Conservation (phyloP, 2,113 vertebrate genomes). For the Ailurus styani region DNA sequence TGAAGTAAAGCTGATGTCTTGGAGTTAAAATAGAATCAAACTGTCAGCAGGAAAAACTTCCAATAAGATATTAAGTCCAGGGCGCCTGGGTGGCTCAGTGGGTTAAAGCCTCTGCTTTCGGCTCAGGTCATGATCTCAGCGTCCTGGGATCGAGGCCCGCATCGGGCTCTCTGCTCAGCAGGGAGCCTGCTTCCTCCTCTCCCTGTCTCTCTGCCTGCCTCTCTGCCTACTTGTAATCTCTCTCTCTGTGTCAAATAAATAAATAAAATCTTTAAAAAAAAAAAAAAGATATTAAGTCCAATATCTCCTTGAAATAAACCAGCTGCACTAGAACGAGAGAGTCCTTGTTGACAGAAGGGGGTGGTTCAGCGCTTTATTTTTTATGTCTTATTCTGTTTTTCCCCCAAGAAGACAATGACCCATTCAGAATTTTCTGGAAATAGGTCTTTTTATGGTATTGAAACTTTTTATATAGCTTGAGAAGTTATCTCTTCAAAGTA, state of each 20-base stretch:
- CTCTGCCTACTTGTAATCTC: too few relatives aligned
- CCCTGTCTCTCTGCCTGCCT: too few relatives aligned
- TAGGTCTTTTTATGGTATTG: not conserved
- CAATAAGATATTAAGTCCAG: not conserved
- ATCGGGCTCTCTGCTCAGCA: too few relatives aligned
- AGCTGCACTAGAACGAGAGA: slow-evolving; percentile 9
- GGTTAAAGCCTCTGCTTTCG: too few relatives aligned
- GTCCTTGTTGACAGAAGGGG: not conserved
- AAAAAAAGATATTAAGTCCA: slow-evolving; percentile 8
- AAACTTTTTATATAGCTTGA: slow-evolving; percentile 5
- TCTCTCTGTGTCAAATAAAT: too few relatives aligned
- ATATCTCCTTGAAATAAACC: slow-evolving; percentile 33
- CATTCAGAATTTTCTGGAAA: slow-evolving; percentile 35
- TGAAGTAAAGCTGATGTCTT: not conserved
- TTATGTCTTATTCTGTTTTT: not conserved
- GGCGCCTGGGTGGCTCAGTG: too few relatives aligned
- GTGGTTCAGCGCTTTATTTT: not conserved
- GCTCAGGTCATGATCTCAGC: too few relatives aligned
- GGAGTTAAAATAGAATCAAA: slow-evolving; percentile 26
- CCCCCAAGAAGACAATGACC: not conserved
- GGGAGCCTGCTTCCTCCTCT: too few relatives aligned
- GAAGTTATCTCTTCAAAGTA: slow-evolving; percentile 17
- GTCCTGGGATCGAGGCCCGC: too few relatives aligned
- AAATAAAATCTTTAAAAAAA: too few relatives aligned
- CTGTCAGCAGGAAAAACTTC: slow-evolving; percentile 19